Percentiles rank a stretch among this genome's conserved stretches.
phyloP scores from a whole-genome alignment of 2,113 vertebrate genomes.

The Podarcis muralis region DNA sequence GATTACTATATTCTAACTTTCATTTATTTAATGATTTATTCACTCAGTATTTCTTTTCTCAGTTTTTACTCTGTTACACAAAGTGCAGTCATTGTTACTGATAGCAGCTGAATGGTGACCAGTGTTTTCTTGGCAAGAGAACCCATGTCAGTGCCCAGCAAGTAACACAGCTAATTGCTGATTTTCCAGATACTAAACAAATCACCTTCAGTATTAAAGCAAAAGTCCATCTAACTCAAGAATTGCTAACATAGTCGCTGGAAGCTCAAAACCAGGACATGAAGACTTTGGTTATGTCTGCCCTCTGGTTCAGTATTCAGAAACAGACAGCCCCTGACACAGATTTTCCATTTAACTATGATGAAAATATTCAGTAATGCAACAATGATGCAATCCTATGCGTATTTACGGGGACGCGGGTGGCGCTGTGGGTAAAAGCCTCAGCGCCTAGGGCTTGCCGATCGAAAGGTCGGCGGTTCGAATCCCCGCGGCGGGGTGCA shows the following conservation, averaged over 20 bases:
- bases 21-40: slow-evolving; percentile 57
- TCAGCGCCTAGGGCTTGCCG: no score
- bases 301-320: not conserved
- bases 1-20: slow-evolving; percentile 50
- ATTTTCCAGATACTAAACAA: not conserved
- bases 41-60: not conserved
- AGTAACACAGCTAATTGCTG: slow-evolving; percentile 36
- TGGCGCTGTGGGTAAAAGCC: no score
- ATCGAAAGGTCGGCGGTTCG: no score
- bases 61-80: slow-evolving; percentile 40
- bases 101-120: slow-evolving; percentile 12
- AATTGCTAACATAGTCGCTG: slow-evolving; percentile 21
- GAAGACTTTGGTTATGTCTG: not conserved
- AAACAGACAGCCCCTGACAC: not conserved
- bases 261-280: slow-evolving; percentile 34
- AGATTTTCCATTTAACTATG: not conserved
- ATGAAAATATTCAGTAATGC: not conserved
- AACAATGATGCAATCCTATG: not conserved
- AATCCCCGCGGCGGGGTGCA: no score
- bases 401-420: no score
- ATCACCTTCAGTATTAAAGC: not conserved
- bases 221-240: not conserved
- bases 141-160: slow-evolving; percentile 25
- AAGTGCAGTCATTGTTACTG: slow-evolving; percentile 23
- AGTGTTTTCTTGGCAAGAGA: slow-evolving; percentile 23